Conservation (phyloP, 2,113 vertebrate genomes). For the Candoia aspera region DNA sequence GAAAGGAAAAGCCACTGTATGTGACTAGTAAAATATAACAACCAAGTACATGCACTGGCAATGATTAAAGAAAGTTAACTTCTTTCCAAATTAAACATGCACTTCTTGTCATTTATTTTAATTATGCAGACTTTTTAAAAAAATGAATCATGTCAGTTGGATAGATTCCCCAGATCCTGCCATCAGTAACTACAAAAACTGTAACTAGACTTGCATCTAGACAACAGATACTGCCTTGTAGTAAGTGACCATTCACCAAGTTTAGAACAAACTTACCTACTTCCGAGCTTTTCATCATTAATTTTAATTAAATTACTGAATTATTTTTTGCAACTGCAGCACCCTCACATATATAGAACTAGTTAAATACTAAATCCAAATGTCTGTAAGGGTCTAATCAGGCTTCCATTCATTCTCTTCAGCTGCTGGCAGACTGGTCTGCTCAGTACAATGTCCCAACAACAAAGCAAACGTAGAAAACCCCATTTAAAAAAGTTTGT, state of each 20-base stretch:
- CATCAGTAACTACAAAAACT: neutral
- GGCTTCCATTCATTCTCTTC: neutral
- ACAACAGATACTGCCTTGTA: neutral
- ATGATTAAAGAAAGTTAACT: neutral
- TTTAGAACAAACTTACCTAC: neutral
- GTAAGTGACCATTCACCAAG: neutral
- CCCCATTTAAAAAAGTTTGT: neutral
- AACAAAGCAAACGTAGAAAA: neutral
- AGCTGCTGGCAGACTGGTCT: neutral
- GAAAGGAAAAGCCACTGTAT: neutral
- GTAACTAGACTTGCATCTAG: neutral
- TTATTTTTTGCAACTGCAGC: neutral
- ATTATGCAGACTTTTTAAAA: neutral
- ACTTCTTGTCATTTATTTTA: neutral
- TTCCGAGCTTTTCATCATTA: neutral
- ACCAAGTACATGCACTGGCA: neutral
- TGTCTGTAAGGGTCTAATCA: neutral
- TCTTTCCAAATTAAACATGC: neutral
- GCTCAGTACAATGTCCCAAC: neutral
- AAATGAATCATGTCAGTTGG: neutral
- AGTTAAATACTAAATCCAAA: neutral
- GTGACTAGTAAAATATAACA: neutral
- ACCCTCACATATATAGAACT: neutral
- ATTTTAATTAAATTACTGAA: neutral
- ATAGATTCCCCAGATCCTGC: neutral